phyloP scores from a whole-genome alignment of 2,888 invertebrate species.

The Rhopalosiphum nymphaeae region DNA sequence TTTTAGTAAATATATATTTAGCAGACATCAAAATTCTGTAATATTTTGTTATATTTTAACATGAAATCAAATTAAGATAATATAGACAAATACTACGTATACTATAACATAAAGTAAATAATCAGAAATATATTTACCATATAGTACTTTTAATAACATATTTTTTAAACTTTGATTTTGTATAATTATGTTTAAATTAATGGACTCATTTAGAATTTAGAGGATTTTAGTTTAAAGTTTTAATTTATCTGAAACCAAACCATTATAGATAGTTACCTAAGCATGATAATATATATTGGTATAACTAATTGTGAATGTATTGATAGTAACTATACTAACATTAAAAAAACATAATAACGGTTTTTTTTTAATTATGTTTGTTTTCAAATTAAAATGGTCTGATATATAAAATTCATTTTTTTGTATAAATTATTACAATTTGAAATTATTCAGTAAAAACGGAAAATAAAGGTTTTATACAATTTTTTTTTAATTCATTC shows the following conservation, averaged over 20 bases:
- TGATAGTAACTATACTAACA: neutral
- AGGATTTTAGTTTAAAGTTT: neutral
- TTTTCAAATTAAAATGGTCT: neutral
- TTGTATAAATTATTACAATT: neutral
- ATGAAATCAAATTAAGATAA: no score
- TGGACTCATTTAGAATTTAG: neutral
- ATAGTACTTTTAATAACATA: neutral
- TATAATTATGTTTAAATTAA: neutral
- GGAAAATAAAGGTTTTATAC: neutral
- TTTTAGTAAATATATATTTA: neutral
- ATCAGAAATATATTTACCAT: neutral
- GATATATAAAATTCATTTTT: neutral
- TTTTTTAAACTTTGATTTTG: neutral
- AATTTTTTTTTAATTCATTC: neutral
- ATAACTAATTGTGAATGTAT: neutral
- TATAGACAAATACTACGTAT: neutral
- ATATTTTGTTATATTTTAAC: neutral
- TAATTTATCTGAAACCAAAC: neutral
- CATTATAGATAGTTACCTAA: neutral
- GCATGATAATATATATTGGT: neutral
- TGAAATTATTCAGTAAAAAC: neutral
- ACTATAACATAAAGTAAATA: neutral
- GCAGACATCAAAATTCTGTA: neutral
- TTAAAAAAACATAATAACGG: neutral
- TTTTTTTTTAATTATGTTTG: neutral